Evolutionary conservation across 2,113 vertebrate genomes (phyloP).

Genomic region (Caloenas nicobarica): DNA sequence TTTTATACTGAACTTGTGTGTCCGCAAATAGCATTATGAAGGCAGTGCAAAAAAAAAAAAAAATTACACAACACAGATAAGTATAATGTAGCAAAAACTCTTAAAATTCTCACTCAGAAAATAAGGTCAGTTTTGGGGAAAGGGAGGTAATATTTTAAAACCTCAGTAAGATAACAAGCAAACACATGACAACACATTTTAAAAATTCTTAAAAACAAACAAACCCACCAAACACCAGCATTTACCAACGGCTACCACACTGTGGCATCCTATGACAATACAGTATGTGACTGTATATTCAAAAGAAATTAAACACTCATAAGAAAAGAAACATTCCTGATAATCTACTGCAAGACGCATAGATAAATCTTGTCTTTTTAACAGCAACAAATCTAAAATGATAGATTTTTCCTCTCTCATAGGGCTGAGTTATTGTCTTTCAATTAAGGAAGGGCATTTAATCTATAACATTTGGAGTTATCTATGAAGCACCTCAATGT

Average conservation of each 20-base stretch:
- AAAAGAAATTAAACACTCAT: not conserved
- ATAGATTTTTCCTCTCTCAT: not conserved
- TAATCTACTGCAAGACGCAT: not conserved
- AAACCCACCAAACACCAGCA: fast-evolving
- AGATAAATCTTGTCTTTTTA: not conserved
- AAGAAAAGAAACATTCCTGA: not conserved
- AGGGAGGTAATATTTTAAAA: not conserved
- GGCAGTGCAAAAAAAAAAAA: too few relatives aligned
- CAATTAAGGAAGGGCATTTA: not conserved
- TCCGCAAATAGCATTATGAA: not conserved
- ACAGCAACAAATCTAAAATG: not conserved
- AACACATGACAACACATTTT: not conserved
- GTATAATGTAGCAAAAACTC: too few relatives aligned
- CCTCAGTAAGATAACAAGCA: not conserved
- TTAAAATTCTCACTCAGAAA: not conserved
- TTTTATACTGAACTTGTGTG: not conserved
- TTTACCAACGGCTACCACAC: slow-evolving; percentile 24
- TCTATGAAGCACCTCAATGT: not conserved
- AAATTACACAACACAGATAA: too few relatives aligned
- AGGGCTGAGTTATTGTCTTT: not conserved
- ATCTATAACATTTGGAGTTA: not conserved
- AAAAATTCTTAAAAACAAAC: not conserved
- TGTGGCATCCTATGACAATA: slow-evolving; percentile 29
- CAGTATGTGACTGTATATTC: not conserved
- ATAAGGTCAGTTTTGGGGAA: not conserved